Evolutionary conservation across 2,797 vertebrate genomes (phyloP), one percentile per base, ranked within the genome.

Genomic region (Megalops cyprinoides): DNA sequence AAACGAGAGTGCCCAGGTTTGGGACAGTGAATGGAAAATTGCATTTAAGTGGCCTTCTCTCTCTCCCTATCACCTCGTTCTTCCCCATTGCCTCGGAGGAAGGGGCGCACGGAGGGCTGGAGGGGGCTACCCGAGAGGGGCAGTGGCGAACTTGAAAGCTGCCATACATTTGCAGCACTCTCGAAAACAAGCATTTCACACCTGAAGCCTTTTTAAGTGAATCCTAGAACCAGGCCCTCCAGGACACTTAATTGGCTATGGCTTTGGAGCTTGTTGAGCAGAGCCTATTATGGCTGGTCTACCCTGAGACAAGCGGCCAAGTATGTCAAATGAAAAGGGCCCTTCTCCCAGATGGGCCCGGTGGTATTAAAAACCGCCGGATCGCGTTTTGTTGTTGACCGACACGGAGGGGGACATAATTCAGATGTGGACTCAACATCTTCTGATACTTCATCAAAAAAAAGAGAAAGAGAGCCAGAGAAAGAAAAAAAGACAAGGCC

Each of bases 171-270:
- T 97, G 95, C 96, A 96, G 96, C 95, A 96, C 97, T 97, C 97
- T 99, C 96, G 94, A 98, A 97, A 94, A 97, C 96, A 97, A 99
- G 96, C 96, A 95, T 97, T 99, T 99, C 97, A 98, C 98, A 99
- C 98, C 98, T 99, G 98, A 99, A 99, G 96, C 97, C 96, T 97
- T 98, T 95, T 97, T 97, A 89, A 95, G 93, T 85, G 95, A 90
- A 94, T 94, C 96, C 96, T 94, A 96, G 95, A 96, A 97, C 96
- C 95, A 96, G 94, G 96, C 96, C 97, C 97, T 98, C 98, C 96
- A 98, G 96, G 97, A 95, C 95, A 95, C 98, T 99, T 98, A 99
- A 99, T 98, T 98, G 97, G 96, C 96, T 96, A 98, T 97, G 97
- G 97, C 97, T 96, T 96, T 94, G 94, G 95, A 95, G 96, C 94